A percentile compares a stretch with the other conserved stretches of the same genome.
These are phyloP conservation scores for Betta splendens DNA, from an alignment of 2,797 vertebrate species.

Conservation along the genomic window DNA sequence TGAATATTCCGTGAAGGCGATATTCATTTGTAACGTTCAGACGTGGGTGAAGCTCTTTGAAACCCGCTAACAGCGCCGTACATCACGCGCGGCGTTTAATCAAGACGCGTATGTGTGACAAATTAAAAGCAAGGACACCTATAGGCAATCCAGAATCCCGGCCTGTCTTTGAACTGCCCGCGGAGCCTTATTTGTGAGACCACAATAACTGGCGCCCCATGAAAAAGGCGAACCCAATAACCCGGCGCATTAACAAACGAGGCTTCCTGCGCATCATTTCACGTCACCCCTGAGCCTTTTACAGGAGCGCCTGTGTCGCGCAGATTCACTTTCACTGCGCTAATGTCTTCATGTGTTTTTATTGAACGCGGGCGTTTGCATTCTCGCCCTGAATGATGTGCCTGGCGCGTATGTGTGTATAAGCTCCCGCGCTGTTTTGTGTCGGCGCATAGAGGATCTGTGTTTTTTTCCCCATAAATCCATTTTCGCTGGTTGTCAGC, in stretches of 20 bases:
- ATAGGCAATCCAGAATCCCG: constrained; percentile 9
- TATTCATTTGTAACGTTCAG: constrained; percentile 1
- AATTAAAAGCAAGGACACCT: constrained; percentile 29
- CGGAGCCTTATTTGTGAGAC: constrained; percentile 17
- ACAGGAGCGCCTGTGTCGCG: constrained; percentile 42
- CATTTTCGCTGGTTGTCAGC: constrained; percentile 70
- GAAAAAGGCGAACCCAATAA: constrained; percentile 51
- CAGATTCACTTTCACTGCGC: constrained; percentile 48
- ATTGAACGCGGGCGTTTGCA: constrained; percentile 57
- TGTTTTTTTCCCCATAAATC: constrained; percentile 55
- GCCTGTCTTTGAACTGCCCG: constrained; percentile 20
- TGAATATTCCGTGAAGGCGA: neutral
- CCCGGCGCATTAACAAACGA: constrained; percentile 46
- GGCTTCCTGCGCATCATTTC: constrained; percentile 16
- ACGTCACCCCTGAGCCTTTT: constrained; percentile 48
- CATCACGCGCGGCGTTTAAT: neutral
- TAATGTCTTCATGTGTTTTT: constrained; percentile 51
- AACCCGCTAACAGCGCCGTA: neutral
- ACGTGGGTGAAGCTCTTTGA: neutral
- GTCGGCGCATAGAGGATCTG: constrained; percentile 49
- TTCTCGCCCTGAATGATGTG: constrained; percentile 50
- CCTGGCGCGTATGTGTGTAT: constrained; percentile 27
- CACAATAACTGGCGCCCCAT: constrained; percentile 30
- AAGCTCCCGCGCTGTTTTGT: constrained; percentile 50
- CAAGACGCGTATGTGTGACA: constrained; percentile 22